A percentile compares a stretch with the other conserved stretches of the same genome.
phyloP scores from a whole-genome alignment of 2,797 vertebrate species.

The Acanthopagrus latus region DNA sequence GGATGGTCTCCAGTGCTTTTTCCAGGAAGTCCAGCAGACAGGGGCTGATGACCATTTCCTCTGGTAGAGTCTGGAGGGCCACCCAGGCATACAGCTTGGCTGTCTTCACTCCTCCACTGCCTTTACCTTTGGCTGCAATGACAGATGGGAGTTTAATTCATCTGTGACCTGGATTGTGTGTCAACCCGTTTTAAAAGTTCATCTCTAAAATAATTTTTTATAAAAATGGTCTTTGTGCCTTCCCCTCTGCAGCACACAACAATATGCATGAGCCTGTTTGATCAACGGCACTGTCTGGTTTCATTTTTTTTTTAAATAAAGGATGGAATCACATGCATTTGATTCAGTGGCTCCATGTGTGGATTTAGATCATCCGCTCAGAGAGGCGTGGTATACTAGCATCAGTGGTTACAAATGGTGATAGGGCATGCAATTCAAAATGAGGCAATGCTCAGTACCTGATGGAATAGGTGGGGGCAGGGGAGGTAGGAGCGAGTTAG shows the following conservation, averaged over 20 bases:
- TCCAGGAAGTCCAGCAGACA: slow-evolving; percentile 97
- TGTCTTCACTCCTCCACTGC: slow-evolving; percentile 93
- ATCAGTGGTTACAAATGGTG: slow-evolving; percentile 40
- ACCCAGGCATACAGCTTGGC: slow-evolving; percentile 99
- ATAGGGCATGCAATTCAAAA: slow-evolving; percentile 72
- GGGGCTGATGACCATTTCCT: slow-evolving; percentile 99
- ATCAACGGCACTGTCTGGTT: slow-evolving; percentile 50
- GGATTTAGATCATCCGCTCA: slow-evolving; percentile 20
- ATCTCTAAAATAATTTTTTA: slow-evolving; percentile 2
- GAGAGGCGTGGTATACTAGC: slow-evolving; percentile 17
- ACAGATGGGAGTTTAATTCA: slow-evolving; percentile 37
- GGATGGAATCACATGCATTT: slow-evolving; percentile 53
- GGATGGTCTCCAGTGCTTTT: slow-evolving; percentile 98
- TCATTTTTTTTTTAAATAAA: slow-evolving; percentile 27
- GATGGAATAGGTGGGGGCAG: slow-evolving; percentile 95
- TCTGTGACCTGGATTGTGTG: not conserved
- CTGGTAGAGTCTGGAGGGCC: slow-evolving; percentile 96
- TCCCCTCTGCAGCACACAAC: slow-evolving; percentile 24
- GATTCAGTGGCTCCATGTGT: slow-evolving; percentile 7
- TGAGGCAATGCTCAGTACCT: slow-evolving; percentile 88
- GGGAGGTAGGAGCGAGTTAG: slow-evolving; percentile 97
- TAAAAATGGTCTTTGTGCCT: slow-evolving; percentile 9
- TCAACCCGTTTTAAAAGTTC: not conserved
- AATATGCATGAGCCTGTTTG: slow-evolving; percentile 50
- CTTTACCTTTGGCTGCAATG: slow-evolving; percentile 94